Conservation (phyloP, 2,888 invertebrate species). For the Barypeithes pellucidus region DNA sequence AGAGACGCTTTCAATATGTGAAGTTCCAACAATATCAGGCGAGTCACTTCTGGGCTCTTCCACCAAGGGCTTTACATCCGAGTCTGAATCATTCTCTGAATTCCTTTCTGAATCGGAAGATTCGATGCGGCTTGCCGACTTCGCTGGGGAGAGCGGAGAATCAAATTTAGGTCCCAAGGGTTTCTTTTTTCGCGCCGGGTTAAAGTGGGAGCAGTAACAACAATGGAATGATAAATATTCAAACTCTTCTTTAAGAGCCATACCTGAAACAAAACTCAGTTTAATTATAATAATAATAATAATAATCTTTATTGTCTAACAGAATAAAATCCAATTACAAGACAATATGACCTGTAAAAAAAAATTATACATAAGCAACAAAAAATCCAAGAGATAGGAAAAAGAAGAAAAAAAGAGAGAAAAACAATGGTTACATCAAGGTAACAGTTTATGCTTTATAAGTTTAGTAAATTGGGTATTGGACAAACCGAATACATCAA, state of each 20-base stretch:
- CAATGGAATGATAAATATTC: slow-evolving; percentile 89
- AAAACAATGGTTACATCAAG: too few species aligned
- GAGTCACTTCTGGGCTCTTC: slow-evolving; percentile 51
- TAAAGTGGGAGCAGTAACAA: slow-evolving; percentile 90
- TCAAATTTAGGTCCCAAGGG: slow-evolving; percentile 82
- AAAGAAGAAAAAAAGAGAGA: too few species aligned
- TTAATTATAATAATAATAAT: too few species aligned
- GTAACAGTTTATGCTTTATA: too few species aligned
- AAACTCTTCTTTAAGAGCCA: slow-evolving; percentile 82
- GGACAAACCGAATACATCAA: too few species aligned
- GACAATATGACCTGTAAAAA: too few species aligned
- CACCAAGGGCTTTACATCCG: slow-evolving; percentile 49
- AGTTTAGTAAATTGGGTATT: too few species aligned
- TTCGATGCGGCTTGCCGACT: slow-evolving; percentile 44
- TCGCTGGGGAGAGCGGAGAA: slow-evolving; percentile 42
- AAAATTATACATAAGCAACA: too few species aligned
- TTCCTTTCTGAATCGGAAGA: slow-evolving; percentile 67
- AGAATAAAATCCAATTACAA: too few species aligned
- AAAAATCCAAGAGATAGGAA: too few species aligned
- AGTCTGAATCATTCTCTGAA: slow-evolving; percentile 57
- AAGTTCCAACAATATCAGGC: slow-evolving; percentile 58
- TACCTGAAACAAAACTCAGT: slow-evolving; percentile 71
- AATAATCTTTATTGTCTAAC: too few species aligned
- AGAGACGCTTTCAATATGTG: slow-evolving; percentile 58
- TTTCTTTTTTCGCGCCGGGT: slow-evolving; percentile 91